Evolutionary conservation across 2,113 vertebrate species (phyloP), one percentile per base, ranked within the genome.

Genomic region (Sclerurus mexicanus): DNA sequence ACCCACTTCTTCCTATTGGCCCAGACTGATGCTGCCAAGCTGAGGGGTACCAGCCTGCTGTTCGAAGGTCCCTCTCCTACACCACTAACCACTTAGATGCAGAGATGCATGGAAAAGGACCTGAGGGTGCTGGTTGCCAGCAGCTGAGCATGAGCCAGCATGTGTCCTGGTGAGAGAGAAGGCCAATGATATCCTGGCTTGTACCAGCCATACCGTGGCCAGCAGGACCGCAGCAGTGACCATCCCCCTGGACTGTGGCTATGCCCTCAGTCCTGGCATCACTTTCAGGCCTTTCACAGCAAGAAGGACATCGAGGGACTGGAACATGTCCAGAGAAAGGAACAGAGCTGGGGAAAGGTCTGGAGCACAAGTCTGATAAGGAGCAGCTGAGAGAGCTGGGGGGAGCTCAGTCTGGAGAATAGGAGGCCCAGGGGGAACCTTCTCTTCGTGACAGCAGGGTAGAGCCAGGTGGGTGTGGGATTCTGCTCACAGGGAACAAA

Each of bases 31-130:
- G 42, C 46, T 3, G 1, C 9, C 37, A 40, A 62, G 56, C 64
- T 81, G 60, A 28, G 28, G 73, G 37, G 35, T 35, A 30, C 24
- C 50, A 25, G 10, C 22, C 60, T 67, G 73, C 59, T 72, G 42
- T 60, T 0, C 0, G 56, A 58, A 90, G 42, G 33, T 33, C 47
- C 12, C 39, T 73, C 78, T 63, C 5, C 1, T n/a, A 30, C 24
- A 72, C 6, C 46, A 60, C 19, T 31, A 52, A 49, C 39, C 40
- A 49, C 21, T 64, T 20, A 58, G 50, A 73, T 22, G 72, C 37
- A 39, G 40, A 6, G 31, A 40, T n/a, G 58, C 27, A 49, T 39
- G 46, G 55, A 9, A 62, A 62, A 62, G 62, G 30, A 31, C 40
- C 30, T 27, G 40, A 25, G 25, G 25, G 21, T 47, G 63, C 55